These are phyloP conservation scores for Phylloscopus trochiloides DNA, from an alignment of 2,113 vertebrate genomes.

Conservation along the genomic window DNA sequence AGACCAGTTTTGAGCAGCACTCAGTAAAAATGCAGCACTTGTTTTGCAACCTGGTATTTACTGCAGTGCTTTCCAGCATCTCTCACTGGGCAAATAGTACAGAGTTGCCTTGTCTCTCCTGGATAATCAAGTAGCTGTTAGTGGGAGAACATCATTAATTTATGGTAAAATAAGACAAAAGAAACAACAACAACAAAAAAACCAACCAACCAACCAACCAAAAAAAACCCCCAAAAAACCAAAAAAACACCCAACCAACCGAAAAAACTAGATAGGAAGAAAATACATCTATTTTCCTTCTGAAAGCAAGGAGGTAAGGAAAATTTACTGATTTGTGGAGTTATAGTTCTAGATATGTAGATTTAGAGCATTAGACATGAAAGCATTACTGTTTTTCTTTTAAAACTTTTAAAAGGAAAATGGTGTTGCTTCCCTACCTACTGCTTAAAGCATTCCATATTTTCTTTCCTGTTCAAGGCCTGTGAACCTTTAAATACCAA, in stretches of 20 bases:
- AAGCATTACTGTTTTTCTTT: background rate
- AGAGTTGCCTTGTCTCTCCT: background rate
- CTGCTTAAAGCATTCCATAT: background rate
- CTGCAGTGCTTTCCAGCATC: background rate
- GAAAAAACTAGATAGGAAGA: background rate
- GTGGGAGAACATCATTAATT: background rate
- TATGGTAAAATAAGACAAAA: background rate
- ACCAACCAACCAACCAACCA: too few relatives aligned
- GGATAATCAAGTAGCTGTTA: background rate
- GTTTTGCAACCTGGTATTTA: background rate
- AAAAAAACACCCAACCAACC: too few relatives aligned
- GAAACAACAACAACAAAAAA: background rate
- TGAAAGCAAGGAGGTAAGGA: background rate
- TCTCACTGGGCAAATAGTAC: background rate
- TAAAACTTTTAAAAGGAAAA: background rate
- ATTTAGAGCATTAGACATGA: background rate
- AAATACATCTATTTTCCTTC: background rate
- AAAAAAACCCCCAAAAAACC: background rate
- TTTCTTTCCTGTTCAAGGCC: background rate
- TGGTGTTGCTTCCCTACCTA: background rate
- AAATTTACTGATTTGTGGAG: background rate
- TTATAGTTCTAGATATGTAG: background rate
- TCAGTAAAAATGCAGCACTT: background rate
- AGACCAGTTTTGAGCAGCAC: background rate
- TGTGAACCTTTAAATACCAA: background rate